phyloP scores from a whole-genome alignment of 2,113 vertebrate species.

The Xyrauchen texanus region DNA sequence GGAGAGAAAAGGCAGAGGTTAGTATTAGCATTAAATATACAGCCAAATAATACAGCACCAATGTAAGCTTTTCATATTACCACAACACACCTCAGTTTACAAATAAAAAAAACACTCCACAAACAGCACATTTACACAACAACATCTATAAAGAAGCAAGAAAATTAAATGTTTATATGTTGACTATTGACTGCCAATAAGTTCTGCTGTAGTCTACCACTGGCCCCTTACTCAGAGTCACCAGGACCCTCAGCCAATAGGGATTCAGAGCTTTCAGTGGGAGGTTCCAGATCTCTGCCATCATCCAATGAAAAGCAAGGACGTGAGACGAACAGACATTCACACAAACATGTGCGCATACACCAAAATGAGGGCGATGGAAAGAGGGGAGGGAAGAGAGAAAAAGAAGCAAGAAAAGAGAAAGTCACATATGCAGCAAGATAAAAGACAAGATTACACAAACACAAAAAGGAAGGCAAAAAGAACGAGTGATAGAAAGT shows the following conservation, averaged over 20 bases:
- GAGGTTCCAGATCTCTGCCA: slow-evolving; percentile 88
- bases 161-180: slow-evolving; percentile 3
- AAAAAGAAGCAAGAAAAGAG: slow-evolving; percentile 62
- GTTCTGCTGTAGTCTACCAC: slow-evolving; percentile 57
- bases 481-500: slow-evolving; percentile 30
- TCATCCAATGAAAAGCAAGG: slow-evolving; percentile 82
- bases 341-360: slow-evolving; percentile 63
- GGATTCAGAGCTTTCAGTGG: slow-evolving; percentile 86
- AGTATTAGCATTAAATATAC: slow-evolving; percentile 61
- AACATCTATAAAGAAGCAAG: slow-evolving; percentile 6
- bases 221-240: slow-evolving; percentile 87
- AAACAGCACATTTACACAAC: slow-evolving; percentile 15
- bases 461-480: slow-evolving; percentile 47
- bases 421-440: slow-evolving; percentile 74
- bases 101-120: slow-evolving; percentile 22
- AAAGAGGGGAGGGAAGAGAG: slow-evolving; percentile 60
- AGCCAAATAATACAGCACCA: slow-evolving; percentile 39
- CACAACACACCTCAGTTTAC: slow-evolving; percentile 3
- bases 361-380: slow-evolving; percentile 43
- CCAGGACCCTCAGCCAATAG: slow-evolving; percentile 86
- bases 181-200: slow-evolving; percentile 16
- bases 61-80: neutral
- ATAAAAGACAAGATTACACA: slow-evolving; percentile 66
- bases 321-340: slow-evolving; percentile 63
- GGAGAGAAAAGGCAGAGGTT: slow-evolving; percentile 55